These are phyloP conservation scores for Drosophila rhopaloa DNA, from an alignment of 1,140 invertebrate genomes.

Conservation along the genomic window DNA sequence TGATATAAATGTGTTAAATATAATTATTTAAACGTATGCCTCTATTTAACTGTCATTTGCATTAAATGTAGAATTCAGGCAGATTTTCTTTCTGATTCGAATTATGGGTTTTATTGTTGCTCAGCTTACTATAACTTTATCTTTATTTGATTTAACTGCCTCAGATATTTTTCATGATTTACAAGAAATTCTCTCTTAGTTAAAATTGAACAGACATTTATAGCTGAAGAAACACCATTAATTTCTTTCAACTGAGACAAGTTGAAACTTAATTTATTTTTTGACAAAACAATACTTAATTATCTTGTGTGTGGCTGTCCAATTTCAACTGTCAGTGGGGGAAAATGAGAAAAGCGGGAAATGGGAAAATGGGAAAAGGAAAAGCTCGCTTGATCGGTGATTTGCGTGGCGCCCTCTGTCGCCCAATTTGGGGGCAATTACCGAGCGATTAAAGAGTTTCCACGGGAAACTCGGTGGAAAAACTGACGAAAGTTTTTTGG, in stretches of 20 bases:
- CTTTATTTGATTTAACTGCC: too few relatives aligned
- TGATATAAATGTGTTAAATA: neutral
- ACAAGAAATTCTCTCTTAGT: too few relatives aligned
- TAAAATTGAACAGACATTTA: neutral
- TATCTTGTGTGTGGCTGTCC: conserved; percentile 38
- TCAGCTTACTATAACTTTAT: too few relatives aligned
- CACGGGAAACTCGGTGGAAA: conserved; percentile 16
- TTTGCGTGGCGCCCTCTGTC: conserved; percentile 11
- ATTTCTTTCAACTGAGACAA: conserved; percentile 27
- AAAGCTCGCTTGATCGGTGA: conserved; percentile 23
- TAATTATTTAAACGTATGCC: neutral
- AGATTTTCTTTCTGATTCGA: too few relatives aligned
- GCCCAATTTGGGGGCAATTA: conserved; percentile 73
- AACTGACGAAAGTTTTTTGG: conserved; percentile 36
- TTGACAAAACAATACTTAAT: conserved; percentile 42
- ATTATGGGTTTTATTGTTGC: too few relatives aligned
- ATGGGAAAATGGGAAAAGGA: neutral
- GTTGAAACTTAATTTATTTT: conserved; percentile 37
- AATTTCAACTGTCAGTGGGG: conserved; percentile 31
- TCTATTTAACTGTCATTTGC: too few relatives aligned
- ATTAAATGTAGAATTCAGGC: too few relatives aligned
- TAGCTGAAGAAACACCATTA: neutral
- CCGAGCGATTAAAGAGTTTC: conserved; percentile 69
- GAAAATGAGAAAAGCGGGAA: neutral
- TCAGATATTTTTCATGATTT: too few relatives aligned